Conservation (phyloP, 1,140 invertebrate species). For the Pomacea maculata region DNA sequence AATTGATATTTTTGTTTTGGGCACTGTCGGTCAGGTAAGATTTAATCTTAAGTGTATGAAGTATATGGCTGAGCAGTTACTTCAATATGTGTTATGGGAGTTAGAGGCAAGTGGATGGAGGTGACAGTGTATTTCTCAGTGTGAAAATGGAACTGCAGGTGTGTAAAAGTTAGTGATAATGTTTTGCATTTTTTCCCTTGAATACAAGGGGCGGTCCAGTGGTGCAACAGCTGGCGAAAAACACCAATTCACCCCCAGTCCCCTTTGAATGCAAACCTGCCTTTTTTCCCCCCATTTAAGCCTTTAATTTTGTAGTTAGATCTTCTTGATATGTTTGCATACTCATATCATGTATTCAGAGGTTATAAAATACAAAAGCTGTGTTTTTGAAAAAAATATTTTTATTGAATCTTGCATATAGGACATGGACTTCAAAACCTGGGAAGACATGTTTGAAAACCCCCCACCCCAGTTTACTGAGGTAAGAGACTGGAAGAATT, state of each 20-base stretch:
- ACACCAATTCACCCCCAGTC: too few relatives aligned
- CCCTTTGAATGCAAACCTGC: too few relatives aligned
- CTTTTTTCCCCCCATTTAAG: too few relatives aligned
- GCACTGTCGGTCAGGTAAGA: constrained; percentile 78
- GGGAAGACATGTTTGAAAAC: constrained; percentile 79
- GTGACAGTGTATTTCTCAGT: neutral
- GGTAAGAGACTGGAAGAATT: constrained; percentile 32
- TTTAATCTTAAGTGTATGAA: neutral
- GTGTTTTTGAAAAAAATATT: neutral
- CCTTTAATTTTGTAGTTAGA: too few relatives aligned
- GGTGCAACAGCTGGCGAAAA: too few relatives aligned
- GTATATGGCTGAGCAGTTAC: neutral
- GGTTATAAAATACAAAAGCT: too few relatives aligned
- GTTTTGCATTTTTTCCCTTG: neutral
- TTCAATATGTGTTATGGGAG: neutral
- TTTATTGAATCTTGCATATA: constrained; percentile 48
- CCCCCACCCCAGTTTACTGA: constrained; percentile 76
- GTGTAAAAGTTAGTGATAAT: neutral
- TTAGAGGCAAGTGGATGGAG: neutral
- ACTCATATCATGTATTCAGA: too few relatives aligned
- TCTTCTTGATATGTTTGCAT: too few relatives aligned
- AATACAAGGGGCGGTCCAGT: too few relatives aligned
- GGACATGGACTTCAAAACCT: constrained; percentile 76
- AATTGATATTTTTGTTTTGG: constrained; percentile 94
- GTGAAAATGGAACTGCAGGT: neutral